Percentiles rank a stretch among this genome's conserved stretches.
phyloP scores from a whole-genome alignment of 2,797 vertebrate species.

The Hypotaenidia philippensis region DNA sequence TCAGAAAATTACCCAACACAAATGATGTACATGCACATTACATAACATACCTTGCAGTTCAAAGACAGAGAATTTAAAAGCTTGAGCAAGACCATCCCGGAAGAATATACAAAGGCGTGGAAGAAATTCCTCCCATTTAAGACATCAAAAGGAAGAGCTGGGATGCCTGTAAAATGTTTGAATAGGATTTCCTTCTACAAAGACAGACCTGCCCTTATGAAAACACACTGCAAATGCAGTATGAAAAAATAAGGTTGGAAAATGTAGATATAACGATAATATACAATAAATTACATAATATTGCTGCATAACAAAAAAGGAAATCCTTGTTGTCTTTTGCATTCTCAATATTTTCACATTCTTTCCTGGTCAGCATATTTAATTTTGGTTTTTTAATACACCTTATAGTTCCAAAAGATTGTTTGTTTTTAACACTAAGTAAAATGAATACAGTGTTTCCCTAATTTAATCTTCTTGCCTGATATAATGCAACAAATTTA shows the following conservation, averaged over 20 bases:
- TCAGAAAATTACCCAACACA: not conserved
- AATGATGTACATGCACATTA: fast-evolving
- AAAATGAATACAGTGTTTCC: not conserved
- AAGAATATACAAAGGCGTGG: not conserved
- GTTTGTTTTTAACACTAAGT: not conserved
- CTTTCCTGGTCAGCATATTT: not conserved
- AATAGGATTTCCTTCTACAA: not conserved
- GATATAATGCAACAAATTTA: conserved; percentile 28
- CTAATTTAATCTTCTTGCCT: conserved; percentile 55
- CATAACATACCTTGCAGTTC: not conserved
- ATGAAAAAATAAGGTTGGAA: not conserved
- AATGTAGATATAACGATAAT: not conserved
- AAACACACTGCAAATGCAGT: not conserved
- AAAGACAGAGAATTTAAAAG: not conserved
- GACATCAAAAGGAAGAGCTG: not conserved
- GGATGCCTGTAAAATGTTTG: not conserved
- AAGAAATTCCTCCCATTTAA: not conserved
- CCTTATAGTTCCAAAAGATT: not conserved
- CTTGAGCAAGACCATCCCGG: not conserved
- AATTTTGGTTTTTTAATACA: not conserved
- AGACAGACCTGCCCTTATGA: not conserved
- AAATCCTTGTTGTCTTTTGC: not conserved
- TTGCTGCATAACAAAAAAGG: not conserved
- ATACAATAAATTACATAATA: not conserved
- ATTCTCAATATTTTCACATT: not conserved